phyloP scores from a whole-genome alignment of 2,113 vertebrate species.

The Neotoma lepida region DNA sequence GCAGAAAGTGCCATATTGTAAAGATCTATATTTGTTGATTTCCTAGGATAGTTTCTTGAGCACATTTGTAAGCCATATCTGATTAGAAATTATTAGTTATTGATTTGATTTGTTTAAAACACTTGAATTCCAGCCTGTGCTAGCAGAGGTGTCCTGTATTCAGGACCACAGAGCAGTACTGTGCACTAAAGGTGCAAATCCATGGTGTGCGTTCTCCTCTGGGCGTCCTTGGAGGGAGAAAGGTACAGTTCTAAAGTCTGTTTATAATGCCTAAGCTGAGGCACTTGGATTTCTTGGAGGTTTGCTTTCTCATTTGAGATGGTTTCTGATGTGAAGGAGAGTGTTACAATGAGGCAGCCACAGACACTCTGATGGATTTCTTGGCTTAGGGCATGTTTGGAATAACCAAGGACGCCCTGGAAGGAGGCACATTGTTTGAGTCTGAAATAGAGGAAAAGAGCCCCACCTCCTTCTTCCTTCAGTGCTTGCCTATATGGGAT shows the following conservation, averaged over 20 bases:
- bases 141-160: constrained; percentile 54
- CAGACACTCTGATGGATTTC: neutral
- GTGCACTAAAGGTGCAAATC: neutral
- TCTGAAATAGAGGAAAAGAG: neutral
- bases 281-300: neutral
- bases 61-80: constrained; percentile 19
- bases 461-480: neutral
- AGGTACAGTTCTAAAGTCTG: neutral
- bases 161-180: neutral
- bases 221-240: neutral
- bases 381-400: neutral
- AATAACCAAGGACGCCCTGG: neutral
- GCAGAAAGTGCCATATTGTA: neutral
- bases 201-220: neutral
- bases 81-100: constrained; percentile 25
- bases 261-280: neutral
- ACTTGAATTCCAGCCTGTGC: constrained; percentile 27
- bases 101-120: constrained; percentile 51
- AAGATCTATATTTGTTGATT: constrained; percentile 29
- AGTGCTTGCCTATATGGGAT: neutral
- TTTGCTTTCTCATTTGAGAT: constrained; percentile 38
- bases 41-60: constrained; percentile 32
- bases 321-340: neutral
- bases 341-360: neutral
- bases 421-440: neutral